Conservation (phyloP, 2,797 vertebrate species). For the Sebastes melanostomus region DNA sequence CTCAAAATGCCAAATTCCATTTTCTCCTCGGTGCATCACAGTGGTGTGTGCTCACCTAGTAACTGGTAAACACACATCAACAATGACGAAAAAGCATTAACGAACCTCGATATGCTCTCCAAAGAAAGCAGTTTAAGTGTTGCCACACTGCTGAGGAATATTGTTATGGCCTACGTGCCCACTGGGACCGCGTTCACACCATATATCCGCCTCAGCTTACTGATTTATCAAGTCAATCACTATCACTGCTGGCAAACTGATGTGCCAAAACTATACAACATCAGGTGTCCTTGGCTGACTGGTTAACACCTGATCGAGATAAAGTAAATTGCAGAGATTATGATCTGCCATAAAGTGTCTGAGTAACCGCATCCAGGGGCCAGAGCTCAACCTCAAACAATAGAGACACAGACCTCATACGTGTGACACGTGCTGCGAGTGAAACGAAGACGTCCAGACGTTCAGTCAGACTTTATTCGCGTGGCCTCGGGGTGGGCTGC, state of each 20-base stretch:
- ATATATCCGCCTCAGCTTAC: slow-evolving; percentile 7
- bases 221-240: slow-evolving; percentile 37
- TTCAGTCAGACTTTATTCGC: slow-evolving; percentile 31
- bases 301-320: slow-evolving; percentile 42
- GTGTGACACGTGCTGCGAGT: slow-evolving; percentile 19
- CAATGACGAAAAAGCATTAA: slow-evolving; percentile 66
- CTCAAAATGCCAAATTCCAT: slow-evolving; percentile 73
- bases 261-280: slow-evolving; percentile 11
- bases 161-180: slow-evolving; percentile 3
- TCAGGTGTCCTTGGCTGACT: slow-evolving; percentile 7
- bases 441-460: slow-evolving; percentile 10
- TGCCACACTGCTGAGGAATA: slow-evolving; percentile 45
- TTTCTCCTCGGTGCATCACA: slow-evolving; percentile 65
- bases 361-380: slow-evolving; percentile 28
- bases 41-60: slow-evolving; percentile 75
- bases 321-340: slow-evolving; percentile 40
- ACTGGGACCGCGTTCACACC: neutral
- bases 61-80: slow-evolving; percentile 81
- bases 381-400: slow-evolving; percentile 47
- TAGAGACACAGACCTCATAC: slow-evolving; percentile 25
- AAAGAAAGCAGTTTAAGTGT: slow-evolving; percentile 55
- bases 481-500: neutral
- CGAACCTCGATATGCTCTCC: slow-evolving; percentile 45
- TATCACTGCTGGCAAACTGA: slow-evolving; percentile 7
- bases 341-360: slow-evolving; percentile 54